Evolutionary conservation across 2,888 invertebrate species (phyloP), one percentile per base, ranked within the genome.

Genomic region (Baronia brevicornis): DNA sequence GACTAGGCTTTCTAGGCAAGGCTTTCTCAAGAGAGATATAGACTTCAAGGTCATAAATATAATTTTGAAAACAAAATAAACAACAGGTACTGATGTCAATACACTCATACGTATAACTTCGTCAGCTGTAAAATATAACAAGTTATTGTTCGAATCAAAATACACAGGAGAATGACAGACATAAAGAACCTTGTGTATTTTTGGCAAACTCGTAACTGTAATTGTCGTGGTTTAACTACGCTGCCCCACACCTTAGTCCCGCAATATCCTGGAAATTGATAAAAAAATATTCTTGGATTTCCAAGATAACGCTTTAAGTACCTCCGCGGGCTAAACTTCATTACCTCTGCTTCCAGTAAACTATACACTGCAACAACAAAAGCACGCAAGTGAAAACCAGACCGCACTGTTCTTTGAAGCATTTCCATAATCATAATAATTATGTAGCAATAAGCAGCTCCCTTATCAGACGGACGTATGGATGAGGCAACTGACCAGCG

Each of bases 361-460:
- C 34, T 44, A 30, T 36, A 36, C 27, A 27, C 12, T 33, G 22
- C 28, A 24, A 37, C 46, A 56, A 55, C 54, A 57, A 56, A 55
- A 48, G 41, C 28, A 44, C 40, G 27, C 30, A 13, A 19, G 27
- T 31, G 23, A 36, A 36, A 48, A 56, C 50, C 49, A 37, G 42
- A 38, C 43, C 41, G 43, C 48, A 44, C 38, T 54, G 47, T 73
- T 72, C 68, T 61, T 60, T 67, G 70, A 69, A 71, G 58, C 61
- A 61, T 51, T 51, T 52, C 50, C 60, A 64, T 74, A 67, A 75
- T 69, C 66, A 68, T 74, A 70, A 75, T 78, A 74, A 78, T 77
- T 75, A 66, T 65, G 64, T 63, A 58, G 64, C 66, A 64, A 67
- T 64, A 53, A 62, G 57, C 45, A 45, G 46, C 44, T 48, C 46